phyloP scores from a whole-genome alignment of 1,140 invertebrate genomes.

The Zaprionus lachaisei region DNA sequence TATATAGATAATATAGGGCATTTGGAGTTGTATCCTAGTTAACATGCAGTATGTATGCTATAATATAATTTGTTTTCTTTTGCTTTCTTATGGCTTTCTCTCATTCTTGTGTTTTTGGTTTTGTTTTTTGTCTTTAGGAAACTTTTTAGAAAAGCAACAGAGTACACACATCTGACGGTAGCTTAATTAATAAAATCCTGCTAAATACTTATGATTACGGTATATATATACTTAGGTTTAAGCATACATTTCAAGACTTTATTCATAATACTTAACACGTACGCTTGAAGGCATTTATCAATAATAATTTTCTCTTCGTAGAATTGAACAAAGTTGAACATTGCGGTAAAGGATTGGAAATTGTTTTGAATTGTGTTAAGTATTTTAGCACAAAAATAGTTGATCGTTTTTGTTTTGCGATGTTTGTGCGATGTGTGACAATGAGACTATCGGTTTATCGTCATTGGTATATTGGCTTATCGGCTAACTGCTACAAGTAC shows the following conservation, averaged over 20 bases:
- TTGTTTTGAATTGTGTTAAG: conserved; percentile 24
- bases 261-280: conserved; percentile 75
- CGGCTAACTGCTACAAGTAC: conserved; percentile 7
- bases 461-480: not conserved
- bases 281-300: conserved; percentile 73
- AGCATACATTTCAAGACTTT: conserved; percentile 68
- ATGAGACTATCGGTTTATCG: conserved; percentile 3
- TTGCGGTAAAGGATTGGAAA: conserved; percentile 41
- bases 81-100: conserved; percentile 25
- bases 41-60: conserved; percentile 18
- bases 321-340: conserved; percentile 52
- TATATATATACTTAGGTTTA: conserved; percentile 64
- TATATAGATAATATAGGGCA: conserved; percentile 32
- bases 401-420: conserved; percentile 13
- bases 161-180: conserved; percentile 50
- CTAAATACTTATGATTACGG: conserved; percentile 31
- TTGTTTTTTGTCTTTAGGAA: conserved; percentile 73
- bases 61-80: conserved; percentile 20
- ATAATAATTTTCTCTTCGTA: conserved; percentile 30
- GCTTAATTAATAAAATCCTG: conserved; percentile 8
- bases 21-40: conserved; percentile 26
- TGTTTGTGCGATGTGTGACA: conserved; percentile 3
- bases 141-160: conserved; percentile 73
- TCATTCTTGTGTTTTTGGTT: conserved; percentile 13
- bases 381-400: conserved; percentile 54